Evolutionary conservation across 2,113 vertebrate species (phyloP), one percentile per base, ranked within the genome.

Genomic region (Trematomus loennbergii): DNA sequence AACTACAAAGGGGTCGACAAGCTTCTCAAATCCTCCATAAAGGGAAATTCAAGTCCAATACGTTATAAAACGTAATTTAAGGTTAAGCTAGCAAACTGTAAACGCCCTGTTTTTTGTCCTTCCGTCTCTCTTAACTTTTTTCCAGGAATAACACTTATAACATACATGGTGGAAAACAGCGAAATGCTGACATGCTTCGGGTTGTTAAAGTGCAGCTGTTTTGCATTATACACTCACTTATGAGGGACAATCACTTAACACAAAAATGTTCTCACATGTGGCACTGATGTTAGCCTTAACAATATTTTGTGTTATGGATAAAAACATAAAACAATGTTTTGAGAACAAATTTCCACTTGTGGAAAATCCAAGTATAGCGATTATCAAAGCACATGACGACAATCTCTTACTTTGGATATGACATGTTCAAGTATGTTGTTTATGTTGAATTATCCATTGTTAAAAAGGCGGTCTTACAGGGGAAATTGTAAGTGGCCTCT

Each of bases 221-320:
- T 81, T 81, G 88, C 72, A 9, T 91, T 89, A 88, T 69, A 89
- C 86, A 82, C 58, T 54, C 59, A 63, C 3, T 65, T 48, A 89
- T 75, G 89, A 69, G 88, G 92, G 91, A 85, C 25, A 29, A 61
- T 72, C 9, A 2, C 18, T 29, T 43, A 20, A 65, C 61, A n/a
- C 46, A 3, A 16, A 67, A 33, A 59, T 18, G 48, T 75, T 81
- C 17, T 36, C 66, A 74, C 64, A 63, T 72, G 78, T 73, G 12
- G 4, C 4, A 16, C 15, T 58, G 0, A 52, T 90, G 87, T 89
- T 89, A 87, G 77, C 76, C 72, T 71, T 75, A 54, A 90, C 72
- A 93, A 89, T 90, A 92, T 88, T 90, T 89, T 78, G 88, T 91
- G 86, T 91, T 93, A 55, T 91, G 90, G 57, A 88, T 89, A 45